phyloP scores from a whole-genome alignment of 2,797 vertebrate species.

The Gymnopithys bicolor region DNA sequence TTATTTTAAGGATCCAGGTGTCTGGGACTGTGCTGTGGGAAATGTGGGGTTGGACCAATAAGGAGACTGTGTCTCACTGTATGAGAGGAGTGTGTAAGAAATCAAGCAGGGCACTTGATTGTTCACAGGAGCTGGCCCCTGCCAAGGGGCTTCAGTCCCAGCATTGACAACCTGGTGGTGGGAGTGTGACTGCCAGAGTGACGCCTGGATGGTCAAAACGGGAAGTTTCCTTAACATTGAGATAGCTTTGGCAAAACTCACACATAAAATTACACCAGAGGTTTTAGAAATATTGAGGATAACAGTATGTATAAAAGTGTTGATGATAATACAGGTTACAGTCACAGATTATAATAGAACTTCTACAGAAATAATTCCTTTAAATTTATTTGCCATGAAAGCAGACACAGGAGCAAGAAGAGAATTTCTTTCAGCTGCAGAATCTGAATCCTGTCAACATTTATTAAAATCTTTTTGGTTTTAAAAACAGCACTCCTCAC shows the following conservation, averaged over 20 bases:
- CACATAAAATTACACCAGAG: neutral
- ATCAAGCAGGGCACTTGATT: no score
- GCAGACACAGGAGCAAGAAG: neutral
- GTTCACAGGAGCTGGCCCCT: rapidly evolving
- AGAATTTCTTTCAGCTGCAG: neutral
- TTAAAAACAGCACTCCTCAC: neutral
- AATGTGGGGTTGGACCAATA: no score
- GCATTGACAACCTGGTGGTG: neutral
- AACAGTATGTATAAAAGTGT: neutral
- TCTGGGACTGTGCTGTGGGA: neutral
- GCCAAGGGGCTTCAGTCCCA: rapidly evolving
- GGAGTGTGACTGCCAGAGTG: neutral
- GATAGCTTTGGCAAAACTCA: neutral
- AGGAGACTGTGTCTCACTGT: neutral
- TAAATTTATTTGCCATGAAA: neutral
- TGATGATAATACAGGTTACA: neutral
- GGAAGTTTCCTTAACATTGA: neutral
- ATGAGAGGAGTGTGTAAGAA: neutral
- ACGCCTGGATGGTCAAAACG: neutral
- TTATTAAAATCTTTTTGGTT: neutral
- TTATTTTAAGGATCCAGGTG: neutral
- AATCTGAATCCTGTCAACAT: neutral
- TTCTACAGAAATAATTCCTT: neutral
- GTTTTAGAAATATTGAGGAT: neutral
- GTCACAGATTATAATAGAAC: neutral